These are phyloP conservation scores for Toxonevra muliebris DNA, from an alignment of 2,888 invertebrate species.

Conservation along the genomic window DNA sequence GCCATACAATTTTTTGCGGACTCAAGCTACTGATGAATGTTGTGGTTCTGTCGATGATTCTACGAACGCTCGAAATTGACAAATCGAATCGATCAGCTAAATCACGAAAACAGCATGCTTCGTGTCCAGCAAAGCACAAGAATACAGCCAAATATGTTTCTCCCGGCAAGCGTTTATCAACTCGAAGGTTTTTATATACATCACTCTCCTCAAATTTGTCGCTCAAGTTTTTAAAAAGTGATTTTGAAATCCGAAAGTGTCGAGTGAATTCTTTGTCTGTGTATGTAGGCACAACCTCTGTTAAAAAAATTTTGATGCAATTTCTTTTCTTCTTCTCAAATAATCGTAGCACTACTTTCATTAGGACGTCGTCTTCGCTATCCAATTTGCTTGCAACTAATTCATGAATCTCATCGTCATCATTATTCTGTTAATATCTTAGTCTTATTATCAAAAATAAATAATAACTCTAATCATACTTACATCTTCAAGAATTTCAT, in stretches of 20 bases:
- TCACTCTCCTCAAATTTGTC: constrained; percentile 1
- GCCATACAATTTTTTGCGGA: background rate
- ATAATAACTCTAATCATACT: no score
- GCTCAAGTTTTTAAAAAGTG: background rate
- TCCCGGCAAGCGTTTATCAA: background rate
- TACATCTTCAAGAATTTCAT: no score
- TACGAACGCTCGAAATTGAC: background rate
- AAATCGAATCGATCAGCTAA: constrained; percentile 1
- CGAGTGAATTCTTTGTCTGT: no score
- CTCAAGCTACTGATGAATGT: background rate
- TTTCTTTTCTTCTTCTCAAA: constrained; percentile 1
- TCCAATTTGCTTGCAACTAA: no score
- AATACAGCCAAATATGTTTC: background rate
- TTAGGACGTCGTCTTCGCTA: no score
- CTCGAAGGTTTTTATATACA: constrained; percentile 2
- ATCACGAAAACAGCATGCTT: no score
- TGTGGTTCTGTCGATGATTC: background rate
- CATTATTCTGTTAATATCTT: no score
- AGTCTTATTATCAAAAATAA: no score
- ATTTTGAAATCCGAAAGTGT: background rate
- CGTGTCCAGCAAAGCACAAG: no score
- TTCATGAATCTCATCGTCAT: no score
- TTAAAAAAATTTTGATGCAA: background rate
- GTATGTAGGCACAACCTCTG: background rate
- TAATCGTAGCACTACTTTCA: background rate